Conservation (phyloP, 2,797 vertebrate genomes). For the Clangula hyemalis region DNA sequence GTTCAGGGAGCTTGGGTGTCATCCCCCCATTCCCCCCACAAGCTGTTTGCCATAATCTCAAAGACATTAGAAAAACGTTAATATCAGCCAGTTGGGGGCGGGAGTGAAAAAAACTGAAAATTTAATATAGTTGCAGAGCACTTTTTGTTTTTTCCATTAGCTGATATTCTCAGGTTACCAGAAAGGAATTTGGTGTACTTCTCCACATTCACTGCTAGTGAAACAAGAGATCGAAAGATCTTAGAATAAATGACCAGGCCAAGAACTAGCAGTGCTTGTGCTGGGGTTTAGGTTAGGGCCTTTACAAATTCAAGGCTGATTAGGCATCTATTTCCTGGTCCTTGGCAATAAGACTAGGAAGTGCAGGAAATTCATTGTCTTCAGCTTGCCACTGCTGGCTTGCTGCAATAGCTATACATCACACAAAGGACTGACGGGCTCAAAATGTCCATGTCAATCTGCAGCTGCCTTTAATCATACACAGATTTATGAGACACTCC, state of each 20-base stretch:
- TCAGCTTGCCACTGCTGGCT: conserved; percentile 1
- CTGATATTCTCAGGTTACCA: conserved; percentile 63
- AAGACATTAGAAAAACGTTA: conserved; percentile 23
- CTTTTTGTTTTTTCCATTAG: conserved; percentile 67
- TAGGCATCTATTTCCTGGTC: background rate
- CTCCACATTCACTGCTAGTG: background rate
- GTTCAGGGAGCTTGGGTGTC: background rate
- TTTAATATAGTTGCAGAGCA: conserved; percentile 40
- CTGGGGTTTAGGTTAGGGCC: background rate
- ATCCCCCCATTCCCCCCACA: background rate
- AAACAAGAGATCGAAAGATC: conserved; percentile 25
- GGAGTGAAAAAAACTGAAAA: conserved; percentile 52
- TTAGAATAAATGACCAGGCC: conserved; percentile 13
- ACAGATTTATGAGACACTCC: conserved; percentile 49
- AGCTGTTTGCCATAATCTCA: conserved; percentile 15
- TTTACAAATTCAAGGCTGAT: background rate
- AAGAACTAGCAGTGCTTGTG: background rate
- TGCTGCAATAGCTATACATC: background rate
- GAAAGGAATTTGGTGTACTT: conserved; percentile 52
- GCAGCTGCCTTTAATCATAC: conserved; percentile 49
- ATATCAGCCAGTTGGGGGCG: conserved; percentile 40
- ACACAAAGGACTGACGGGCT: background rate
- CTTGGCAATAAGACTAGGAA: background rate
- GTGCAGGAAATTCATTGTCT: conserved; percentile 10
- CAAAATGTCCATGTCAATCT: conserved; percentile 21